phyloP scores from a whole-genome alignment of 2,113 vertebrate species.

The Melospiza georgiana region DNA sequence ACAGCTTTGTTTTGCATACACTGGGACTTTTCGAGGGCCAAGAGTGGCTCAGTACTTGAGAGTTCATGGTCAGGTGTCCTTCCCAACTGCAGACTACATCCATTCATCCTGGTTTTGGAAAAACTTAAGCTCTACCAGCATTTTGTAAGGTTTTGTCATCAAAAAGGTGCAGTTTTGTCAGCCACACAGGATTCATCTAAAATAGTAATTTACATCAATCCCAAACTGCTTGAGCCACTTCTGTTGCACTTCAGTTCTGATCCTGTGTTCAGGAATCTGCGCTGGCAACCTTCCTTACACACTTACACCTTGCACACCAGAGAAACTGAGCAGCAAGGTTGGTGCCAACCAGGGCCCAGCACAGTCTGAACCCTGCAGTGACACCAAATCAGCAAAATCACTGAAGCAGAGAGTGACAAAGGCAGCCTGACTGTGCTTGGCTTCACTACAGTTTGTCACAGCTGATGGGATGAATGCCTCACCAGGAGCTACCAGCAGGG shows the following conservation, averaged over 20 bases:
- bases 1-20: not conserved
- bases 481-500: too few species aligned
- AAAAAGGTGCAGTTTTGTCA: not conserved
- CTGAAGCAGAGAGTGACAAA: too few species aligned
- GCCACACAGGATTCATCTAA: not conserved
- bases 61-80: not conserved
- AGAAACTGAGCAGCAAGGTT: not conserved
- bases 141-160: not conserved
- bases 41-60: not conserved
- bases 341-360: not conserved
- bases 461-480: too few species aligned
- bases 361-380: not conserved
- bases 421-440: too few species aligned
- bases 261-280: not conserved
- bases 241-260: not conserved
- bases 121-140: not conserved
- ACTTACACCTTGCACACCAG: not conserved
- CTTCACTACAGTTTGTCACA: too few species aligned
- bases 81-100: not conserved
- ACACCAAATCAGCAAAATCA: not conserved
- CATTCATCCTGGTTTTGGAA: not conserved
- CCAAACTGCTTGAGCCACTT: not conserved
- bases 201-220: not conserved
- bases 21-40: not conserved
- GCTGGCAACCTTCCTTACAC: not conserved